Evolutionary conservation across 2,888 invertebrate species (phyloP).

Genomic region (Cerceris rybyensis): DNA sequence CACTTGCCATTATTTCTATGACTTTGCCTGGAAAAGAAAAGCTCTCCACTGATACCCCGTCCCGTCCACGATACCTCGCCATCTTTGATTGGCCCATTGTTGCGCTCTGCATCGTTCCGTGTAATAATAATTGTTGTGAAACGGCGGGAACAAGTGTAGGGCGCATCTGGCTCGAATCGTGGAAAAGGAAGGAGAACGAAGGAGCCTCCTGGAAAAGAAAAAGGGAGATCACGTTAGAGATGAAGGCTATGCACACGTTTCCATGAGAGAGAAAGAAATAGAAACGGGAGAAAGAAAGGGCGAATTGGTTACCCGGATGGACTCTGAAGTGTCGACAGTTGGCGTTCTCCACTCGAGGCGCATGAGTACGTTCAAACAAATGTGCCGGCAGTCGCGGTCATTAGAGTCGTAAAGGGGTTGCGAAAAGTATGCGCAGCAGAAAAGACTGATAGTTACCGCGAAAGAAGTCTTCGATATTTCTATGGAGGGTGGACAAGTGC

Average conservation of each 20-base stretch:
- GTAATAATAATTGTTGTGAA: constrained; percentile 49
- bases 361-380: constrained; percentile 73
- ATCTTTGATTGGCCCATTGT: constrained; percentile 26
- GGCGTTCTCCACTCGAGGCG: constrained; percentile 79
- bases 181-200: constrained; percentile 17
- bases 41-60: neutral
- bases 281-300: constrained; percentile 39
- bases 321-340: constrained; percentile 80
- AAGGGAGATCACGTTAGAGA: neutral
- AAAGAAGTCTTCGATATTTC: neutral
- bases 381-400: constrained; percentile 60
- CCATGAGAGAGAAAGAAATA: neutral
- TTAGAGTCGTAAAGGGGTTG: constrained; percentile 55
- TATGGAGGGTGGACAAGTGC: neutral
- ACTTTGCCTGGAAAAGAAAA: neutral
- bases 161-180: constrained; percentile 49
- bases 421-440: constrained; percentile 51
- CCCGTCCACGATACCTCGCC: neutral
- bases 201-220: constrained; percentile 40
- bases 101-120: constrained; percentile 11
- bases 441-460: constrained; percentile 5
- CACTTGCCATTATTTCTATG: neutral
- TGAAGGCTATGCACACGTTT: no score
- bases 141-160: constrained; percentile 27
- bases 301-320: constrained; percentile 56